Evolutionary conservation across 2,113 vertebrate genomes (phyloP).

Genomic region (Phaethornis superciliosus): DNA sequence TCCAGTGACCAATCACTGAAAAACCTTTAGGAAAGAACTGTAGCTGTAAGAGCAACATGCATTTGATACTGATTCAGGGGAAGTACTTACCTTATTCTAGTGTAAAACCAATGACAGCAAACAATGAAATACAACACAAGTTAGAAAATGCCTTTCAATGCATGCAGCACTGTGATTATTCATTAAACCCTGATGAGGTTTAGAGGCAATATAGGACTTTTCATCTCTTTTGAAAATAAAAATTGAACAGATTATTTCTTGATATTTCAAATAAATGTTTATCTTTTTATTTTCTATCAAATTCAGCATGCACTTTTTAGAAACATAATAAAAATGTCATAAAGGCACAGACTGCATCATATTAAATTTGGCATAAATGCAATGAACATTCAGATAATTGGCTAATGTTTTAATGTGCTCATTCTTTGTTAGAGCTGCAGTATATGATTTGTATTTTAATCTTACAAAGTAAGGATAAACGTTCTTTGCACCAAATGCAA

Average conservation of each 20-base stretch:
- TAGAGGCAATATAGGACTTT: slow-evolving; percentile 85
- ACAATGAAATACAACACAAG: slow-evolving; percentile 99
- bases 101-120: slow-evolving; percentile 98
- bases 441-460: slow-evolving; percentile 51
- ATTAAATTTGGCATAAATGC: slow-evolving; percentile 79
- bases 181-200: slow-evolving; percentile 91
- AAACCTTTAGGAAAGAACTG: not conserved
- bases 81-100: slow-evolving; percentile 98
- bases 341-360: slow-evolving; percentile 64
- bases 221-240: slow-evolving; percentile 87
- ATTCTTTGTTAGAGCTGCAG: slow-evolving; percentile 24
- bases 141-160: slow-evolving; percentile 96
- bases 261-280: slow-evolving; percentile 51
- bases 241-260: slow-evolving; percentile 85
- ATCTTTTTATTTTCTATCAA: slow-evolving; percentile 67
- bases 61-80: slow-evolving; percentile 44
- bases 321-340: slow-evolving; percentile 62
- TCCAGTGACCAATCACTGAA: not conserved
- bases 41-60: not conserved
- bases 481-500: slow-evolving; percentile 66
- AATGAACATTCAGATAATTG: slow-evolving; percentile 47
- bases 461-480: slow-evolving; percentile 13
- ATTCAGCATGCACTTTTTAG: slow-evolving; percentile 80
- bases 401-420: not conserved
- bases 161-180: slow-evolving; percentile 93